Conservation (phyloP, 2,113 vertebrate genomes). For the Phoenicopterus ruber region DNA sequence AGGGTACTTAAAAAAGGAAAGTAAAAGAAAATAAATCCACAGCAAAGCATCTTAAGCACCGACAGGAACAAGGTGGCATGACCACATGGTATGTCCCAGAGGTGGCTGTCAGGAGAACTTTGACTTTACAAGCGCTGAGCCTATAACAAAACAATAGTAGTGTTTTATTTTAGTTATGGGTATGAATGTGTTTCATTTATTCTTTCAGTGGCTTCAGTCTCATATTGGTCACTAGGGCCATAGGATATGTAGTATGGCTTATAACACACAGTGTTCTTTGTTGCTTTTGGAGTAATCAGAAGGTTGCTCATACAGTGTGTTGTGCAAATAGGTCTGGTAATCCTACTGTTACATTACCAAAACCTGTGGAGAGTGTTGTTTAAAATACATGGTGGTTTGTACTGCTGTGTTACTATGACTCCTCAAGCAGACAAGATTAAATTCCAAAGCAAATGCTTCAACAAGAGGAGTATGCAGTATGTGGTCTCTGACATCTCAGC, state of each 20-base stretch:
- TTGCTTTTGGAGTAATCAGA: background rate
- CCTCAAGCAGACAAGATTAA: background rate
- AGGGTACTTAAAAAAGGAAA: background rate
- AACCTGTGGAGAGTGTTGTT: background rate
- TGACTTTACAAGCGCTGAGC: background rate
- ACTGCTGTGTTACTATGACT: background rate
- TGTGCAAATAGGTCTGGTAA: background rate
- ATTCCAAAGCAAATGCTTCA: background rate
- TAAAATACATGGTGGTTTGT: background rate
- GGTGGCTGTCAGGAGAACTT: background rate
- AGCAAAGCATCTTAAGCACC: background rate
- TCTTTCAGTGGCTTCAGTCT: background rate
- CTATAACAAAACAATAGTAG: background rate
- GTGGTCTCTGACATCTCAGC: background rate
- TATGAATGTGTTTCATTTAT: slow-evolving; percentile 8
- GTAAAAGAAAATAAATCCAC: background rate
- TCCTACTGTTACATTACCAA: background rate
- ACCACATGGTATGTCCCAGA: background rate
- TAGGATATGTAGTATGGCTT: background rate
- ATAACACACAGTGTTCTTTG: background rate
- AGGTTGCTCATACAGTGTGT: background rate
- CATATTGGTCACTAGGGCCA: background rate
- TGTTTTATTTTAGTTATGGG: background rate
- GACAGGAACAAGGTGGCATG: background rate
- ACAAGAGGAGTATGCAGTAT: background rate